Base-by-base conservation (phyloP, 2,797 vertebrate genomes). In the Dendrocincla tyrannina region DNA sequence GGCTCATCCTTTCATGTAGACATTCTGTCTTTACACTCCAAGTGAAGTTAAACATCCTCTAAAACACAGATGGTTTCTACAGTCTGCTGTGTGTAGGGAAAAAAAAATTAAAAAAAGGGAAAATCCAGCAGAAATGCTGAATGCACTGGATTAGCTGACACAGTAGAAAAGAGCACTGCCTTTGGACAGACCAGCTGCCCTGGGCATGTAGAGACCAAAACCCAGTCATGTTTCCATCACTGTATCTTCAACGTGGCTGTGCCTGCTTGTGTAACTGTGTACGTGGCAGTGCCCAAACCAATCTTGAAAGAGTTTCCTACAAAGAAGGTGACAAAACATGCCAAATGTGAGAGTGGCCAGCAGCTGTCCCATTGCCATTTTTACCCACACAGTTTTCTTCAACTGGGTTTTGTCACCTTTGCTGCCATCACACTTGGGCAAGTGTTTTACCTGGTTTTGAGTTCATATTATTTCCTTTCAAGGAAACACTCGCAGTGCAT, bases 1-100 rank as follows among this genome's bases (percentile, higher is more conserved):
- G 66, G 19, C 23, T 72, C 39, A 52, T 30, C 23, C 23, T 55
- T 58, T 80, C 33, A 64, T 76, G 85, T 46, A 90, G 80, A 47
- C 19, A 33, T 88, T 85, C 75, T 85, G 46, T 32, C 79, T 91
- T 91, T 81, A 72, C 20, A 67, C 15, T 89, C 20, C 13, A 60
- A 88, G 10, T 59, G 81, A 82, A 88, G 58, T 79, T 86, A 93
- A 91, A 80, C 52, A 89, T 53, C 44, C 44, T 76, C 20, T 87
- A 64, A 91, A 87, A 77, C 44, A 87, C 81, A 96, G 89, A 83
- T 83, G 44, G 60, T 56, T 89, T 85, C 80, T 88, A 64, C 60
- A 79, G 59, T 53, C 78, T 89, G 74, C 19, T 3, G 2, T 7
- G 10, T 24, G 4, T 15, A 4, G 6, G 7, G 9, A 20, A 20